A percentile compares a stretch with the other conserved stretches of the same genome.
phyloP scores from a whole-genome alignment of 1,140 invertebrate species.

The Catajapyx aquilonaris region DNA sequence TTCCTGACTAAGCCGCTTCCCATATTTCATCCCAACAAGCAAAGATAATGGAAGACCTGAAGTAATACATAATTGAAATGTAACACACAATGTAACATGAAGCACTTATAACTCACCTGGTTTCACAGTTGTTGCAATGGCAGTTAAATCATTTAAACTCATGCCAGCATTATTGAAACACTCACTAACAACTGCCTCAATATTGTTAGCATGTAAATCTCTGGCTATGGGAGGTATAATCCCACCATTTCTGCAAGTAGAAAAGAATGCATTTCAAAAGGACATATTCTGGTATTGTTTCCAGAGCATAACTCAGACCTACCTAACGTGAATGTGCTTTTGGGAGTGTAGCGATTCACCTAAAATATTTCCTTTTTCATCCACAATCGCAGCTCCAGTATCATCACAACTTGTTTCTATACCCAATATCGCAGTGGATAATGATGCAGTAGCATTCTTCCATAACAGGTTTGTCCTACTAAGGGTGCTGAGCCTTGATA shows the following conservation, averaged over 20 bases:
- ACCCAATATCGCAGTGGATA: too few species aligned
- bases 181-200: constrained; percentile 45
- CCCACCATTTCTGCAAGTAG: constrained; percentile 53
- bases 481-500: too few species aligned
- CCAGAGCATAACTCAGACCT: constrained; percentile 13
- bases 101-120: constrained; percentile 33
- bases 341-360: constrained; percentile 63
- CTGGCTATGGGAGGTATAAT: constrained; percentile 71
- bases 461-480: too few species aligned
- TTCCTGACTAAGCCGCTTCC: constrained; percentile 45
- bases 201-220: constrained; percentile 57
- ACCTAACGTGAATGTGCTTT: constrained; percentile 47
- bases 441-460: too few species aligned
- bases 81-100: neutral
- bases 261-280: constrained; percentile 9
- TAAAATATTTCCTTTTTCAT: constrained; percentile 42
- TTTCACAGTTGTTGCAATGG: constrained; percentile 74
- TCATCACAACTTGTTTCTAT: constrained; percentile 99
- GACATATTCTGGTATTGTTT: neutral
- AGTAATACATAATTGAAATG: constrained; percentile 9
- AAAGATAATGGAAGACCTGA: constrained; percentile 51
- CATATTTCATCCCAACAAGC: constrained; percentile 61
- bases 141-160: constrained; percentile 53
- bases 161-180: constrained; percentile 41
- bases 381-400: constrained; percentile 74